Conservation (phyloP, 2,113 vertebrate genomes). For the Macrotis lagotis region DNA sequence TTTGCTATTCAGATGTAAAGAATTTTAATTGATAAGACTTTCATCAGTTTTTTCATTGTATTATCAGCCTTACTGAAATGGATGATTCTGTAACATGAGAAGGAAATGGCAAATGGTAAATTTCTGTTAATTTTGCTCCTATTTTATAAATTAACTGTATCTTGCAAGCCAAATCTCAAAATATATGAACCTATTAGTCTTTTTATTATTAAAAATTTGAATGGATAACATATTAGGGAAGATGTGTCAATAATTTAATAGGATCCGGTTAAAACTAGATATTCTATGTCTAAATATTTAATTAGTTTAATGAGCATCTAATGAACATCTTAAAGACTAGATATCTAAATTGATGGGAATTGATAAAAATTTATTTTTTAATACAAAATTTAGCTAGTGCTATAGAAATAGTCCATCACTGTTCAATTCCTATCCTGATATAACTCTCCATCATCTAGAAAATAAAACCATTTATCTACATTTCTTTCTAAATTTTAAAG, state of each 20-base stretch:
- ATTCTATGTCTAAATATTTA: neutral
- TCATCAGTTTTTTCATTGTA: neutral
- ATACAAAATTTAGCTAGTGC: slow-evolving; percentile 7
- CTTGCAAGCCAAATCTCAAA: neutral
- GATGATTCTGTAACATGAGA: too few relatives aligned
- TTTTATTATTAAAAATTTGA: neutral
- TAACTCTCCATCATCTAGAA: neutral
- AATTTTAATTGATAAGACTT: neutral
- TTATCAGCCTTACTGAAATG: neutral
- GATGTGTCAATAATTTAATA: neutral
- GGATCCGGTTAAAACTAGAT: slow-evolving; percentile 8
- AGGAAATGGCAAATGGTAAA: neutral
- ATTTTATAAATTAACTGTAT: slow-evolving; percentile 39
- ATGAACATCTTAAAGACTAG: neutral
- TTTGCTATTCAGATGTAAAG: slow-evolving; percentile 25
- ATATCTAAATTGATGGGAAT: slow-evolving; percentile 21
- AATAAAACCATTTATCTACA: neutral
- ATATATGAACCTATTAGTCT: neutral
- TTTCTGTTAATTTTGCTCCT: neutral
- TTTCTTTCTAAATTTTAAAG: neutral
- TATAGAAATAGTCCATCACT: neutral
- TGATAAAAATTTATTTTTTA: slow-evolving; percentile 32
- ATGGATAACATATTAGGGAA: neutral
- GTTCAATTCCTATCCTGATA: neutral
- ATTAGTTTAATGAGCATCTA: slow-evolving; percentile 25